Evolutionary conservation across 2,888 invertebrate species (phyloP), one percentile per base, ranked within the genome.

Genomic region (Lepas anatifera): DNA sequence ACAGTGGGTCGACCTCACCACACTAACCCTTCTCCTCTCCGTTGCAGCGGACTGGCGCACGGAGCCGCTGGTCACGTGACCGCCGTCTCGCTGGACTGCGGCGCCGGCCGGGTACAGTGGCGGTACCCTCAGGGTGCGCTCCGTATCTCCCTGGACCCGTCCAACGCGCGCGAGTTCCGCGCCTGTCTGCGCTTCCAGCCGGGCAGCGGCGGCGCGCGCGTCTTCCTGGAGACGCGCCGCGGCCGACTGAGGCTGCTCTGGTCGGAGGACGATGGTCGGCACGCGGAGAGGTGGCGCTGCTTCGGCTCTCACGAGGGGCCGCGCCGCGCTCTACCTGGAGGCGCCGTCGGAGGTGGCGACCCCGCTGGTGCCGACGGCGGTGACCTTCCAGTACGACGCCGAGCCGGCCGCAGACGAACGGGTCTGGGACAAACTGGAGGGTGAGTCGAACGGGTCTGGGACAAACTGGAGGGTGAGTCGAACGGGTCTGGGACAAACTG

Each of bases 111-210:
- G 29, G 85, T 90, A 18, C 83, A 85, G n/a, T 90, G 90, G 90
- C 80, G 85, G 75, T 89, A 89, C 78, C 89, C 90, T 0, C 84
- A 86, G 11, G 89, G 89, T 0, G 89, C 89, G 0, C 81, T 90
- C 27, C 81, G 89, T 32, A 83, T 89, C 67, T 83, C 88, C 63
- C 84, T 89, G 46, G 37, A 69, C 35, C 69, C 72, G 16, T 81
- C 82, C 35, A 83, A 82, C 72, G 85, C 84, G 75, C 79, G 81
- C 39, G 87, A 87, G 76, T 89, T 89, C 81, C 84, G 84, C 52
- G 88, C 87, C 64, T 90, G 90, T 80, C 82, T 89, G 70, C 84
- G 87, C 73, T 84, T 83, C 22, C 81, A 81, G 0, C 81, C 74
- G 8, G 73, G 73, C 32, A 77, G 77, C 69, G 73, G 73, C 11